Evolutionary conservation across 1,140 invertebrate species (phyloP).

Genomic region (Drosophila baimaii): DNA sequence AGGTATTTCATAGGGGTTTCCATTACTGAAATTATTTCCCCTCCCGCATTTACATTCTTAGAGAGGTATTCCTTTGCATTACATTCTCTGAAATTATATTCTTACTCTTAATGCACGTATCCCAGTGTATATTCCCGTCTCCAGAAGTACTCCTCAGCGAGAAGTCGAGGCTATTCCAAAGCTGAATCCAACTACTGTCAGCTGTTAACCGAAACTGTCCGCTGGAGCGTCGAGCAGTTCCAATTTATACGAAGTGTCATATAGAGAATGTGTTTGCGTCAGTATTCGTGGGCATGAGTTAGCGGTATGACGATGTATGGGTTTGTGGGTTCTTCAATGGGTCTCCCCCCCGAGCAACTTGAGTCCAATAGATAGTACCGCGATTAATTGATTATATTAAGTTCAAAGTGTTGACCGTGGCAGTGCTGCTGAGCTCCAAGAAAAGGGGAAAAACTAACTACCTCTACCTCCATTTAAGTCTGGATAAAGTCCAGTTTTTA

Average conservation of each 20-base stretch:
- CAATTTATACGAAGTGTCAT: conserved; percentile 35
- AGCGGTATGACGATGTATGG: conserved; percentile 12
- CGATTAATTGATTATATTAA: conserved; percentile 44
- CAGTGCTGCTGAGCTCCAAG: neutral
- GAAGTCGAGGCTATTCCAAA: conserved; percentile 7
- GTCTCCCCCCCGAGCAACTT: conserved; percentile 13
- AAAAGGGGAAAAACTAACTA: conserved; percentile 28
- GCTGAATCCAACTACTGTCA: neutral
- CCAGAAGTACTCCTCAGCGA: neutral
- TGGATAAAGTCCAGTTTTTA: conserved; percentile 25
- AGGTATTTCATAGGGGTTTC: neutral
- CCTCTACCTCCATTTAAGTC: neutral
- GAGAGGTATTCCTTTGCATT: neutral
- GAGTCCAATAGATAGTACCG: conserved; percentile 34
- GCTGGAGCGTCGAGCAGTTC: neutral
- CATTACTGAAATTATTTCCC: neutral
- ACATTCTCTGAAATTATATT: neutral
- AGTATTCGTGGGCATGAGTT: conserved; percentile 39
- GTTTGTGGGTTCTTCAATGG: conserved; percentile 22
- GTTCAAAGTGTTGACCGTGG: neutral
- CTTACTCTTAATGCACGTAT: neutral
- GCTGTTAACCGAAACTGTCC: conserved; percentile 21
- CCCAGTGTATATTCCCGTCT: neutral
- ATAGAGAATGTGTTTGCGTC: neutral
- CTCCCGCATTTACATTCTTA: neutral